Base-by-base conservation (phyloP, 2,888 invertebrate genomes). In the Lithosia quadra region DNA sequence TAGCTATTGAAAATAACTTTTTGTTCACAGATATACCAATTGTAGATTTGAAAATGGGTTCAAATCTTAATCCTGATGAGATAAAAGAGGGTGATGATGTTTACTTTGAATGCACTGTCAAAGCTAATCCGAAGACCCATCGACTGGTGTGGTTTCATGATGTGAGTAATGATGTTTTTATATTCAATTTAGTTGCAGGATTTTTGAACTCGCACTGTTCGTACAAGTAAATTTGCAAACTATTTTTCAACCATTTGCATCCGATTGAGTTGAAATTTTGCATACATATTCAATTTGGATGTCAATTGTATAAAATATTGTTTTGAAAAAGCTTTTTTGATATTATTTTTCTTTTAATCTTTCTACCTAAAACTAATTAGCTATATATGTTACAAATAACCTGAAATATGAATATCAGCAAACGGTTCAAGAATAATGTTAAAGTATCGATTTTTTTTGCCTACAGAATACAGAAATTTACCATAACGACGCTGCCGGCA, bases 1-100 rank as follows among this genome's bases (percentile, higher is more conserved):
- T 34, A 34, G 34, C 9, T 28, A 28, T 28, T 22, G 21, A 55
- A 43, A 8, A 18, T 9, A 10, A 11, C 9, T 55, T 63, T 67
- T 80, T 87, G 83, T 86, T 95, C 94, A 63, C 96, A 98, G 98
- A 97, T 95, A 96, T 97, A 81, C 98, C 98, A 22, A 96, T 97
- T 74, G 97, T 98, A 43, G 96, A 96, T 77, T 95, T 98, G 80
- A 97, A 97, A 93, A 97, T 98, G 97, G 98, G 98, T 64, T 97
- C 97, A 76, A 97, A 96, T 83, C 94, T 98, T 81, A 98, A 98
- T 91, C 97, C 98, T 13, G 97, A 97, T 80, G 97, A 97, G 90
- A 98, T 98, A 88, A 98, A 98, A 91, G 98, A 98, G 92, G 98
- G 98, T 49, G 98, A 98, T 86, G 98, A 98, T 90, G 98, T 98